phyloP scores from a whole-genome alignment of 2,113 vertebrate genomes.

The Microtus pennsylvanicus region DNA sequence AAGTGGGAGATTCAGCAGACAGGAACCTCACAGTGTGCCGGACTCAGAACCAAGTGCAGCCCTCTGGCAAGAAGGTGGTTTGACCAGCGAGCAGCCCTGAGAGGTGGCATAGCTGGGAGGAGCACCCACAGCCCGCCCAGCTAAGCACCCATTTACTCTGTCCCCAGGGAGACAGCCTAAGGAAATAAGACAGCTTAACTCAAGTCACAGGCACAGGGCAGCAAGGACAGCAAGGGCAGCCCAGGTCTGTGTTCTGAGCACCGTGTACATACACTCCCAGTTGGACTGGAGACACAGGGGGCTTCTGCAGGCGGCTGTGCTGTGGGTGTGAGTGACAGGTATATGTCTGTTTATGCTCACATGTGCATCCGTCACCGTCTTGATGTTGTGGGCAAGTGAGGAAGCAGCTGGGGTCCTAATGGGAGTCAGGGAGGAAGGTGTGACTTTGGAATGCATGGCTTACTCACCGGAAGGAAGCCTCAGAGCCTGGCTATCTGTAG shows the following conservation, averaged over 20 bases:
- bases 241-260: not conserved
- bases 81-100: not conserved
- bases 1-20: not conserved
- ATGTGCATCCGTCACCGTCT: fast-evolving
- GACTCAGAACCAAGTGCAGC: not conserved
- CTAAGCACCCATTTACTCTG: not conserved
- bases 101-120: not conserved
- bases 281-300: not conserved
- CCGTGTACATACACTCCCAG: not conserved
- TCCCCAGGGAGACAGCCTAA: not conserved
- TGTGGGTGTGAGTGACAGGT: not conserved
- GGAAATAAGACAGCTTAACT: not conserved
- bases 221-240: not conserved
- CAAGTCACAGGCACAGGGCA: too few species aligned
- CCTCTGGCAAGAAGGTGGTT: not conserved
- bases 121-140: too few species aligned
- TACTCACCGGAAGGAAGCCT: not conserved
- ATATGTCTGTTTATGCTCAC: not conserved
- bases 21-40: not conserved
- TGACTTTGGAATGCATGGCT: not conserved
- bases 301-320: not conserved
- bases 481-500: not conserved
- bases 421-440: not conserved
- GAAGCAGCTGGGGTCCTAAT: not conserved
- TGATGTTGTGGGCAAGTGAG: not conserved